Conservation (phyloP, 2,888 invertebrate species). For the Cephus nigrinus region DNA sequence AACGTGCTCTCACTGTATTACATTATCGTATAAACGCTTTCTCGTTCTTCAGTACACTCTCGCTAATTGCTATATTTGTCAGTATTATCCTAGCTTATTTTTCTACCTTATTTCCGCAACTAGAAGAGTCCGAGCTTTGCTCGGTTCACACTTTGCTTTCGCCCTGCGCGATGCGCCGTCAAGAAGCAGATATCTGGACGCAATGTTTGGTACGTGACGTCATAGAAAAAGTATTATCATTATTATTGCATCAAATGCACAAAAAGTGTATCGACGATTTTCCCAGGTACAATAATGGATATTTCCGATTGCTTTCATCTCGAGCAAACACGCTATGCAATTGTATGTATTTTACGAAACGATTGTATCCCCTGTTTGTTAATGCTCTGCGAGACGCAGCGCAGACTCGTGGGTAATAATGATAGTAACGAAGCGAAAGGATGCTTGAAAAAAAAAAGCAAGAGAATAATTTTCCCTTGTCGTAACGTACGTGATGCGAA, state of each 20-base stretch:
- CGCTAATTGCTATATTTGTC: not conserved
- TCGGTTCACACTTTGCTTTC: not conserved
- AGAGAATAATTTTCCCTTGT: no score
- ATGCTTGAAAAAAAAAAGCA: no score
- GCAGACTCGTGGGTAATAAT: not conserved
- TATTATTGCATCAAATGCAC: not conserved
- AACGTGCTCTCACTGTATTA: not conserved
- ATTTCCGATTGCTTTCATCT: not conserved
- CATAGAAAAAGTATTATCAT: not conserved
- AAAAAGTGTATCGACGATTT: not conserved
- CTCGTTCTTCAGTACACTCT: not conserved
- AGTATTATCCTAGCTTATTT: not conserved
- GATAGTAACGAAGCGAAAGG: not conserved
- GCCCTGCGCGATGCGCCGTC: not conserved
- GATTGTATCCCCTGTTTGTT: not conserved
- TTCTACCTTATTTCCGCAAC: not conserved
- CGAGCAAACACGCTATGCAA: not conserved
- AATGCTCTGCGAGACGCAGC: not conserved
- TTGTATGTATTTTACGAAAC: not conserved
- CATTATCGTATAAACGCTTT: not conserved
- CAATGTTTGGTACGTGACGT: not conserved
- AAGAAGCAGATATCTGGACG: not conserved
- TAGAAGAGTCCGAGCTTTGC: not conserved
- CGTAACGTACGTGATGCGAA: not conserved
- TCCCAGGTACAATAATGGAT: not conserved